Conservation (phyloP, 1,140 invertebrate species). For the Aphaenogaster rudis region DNA sequence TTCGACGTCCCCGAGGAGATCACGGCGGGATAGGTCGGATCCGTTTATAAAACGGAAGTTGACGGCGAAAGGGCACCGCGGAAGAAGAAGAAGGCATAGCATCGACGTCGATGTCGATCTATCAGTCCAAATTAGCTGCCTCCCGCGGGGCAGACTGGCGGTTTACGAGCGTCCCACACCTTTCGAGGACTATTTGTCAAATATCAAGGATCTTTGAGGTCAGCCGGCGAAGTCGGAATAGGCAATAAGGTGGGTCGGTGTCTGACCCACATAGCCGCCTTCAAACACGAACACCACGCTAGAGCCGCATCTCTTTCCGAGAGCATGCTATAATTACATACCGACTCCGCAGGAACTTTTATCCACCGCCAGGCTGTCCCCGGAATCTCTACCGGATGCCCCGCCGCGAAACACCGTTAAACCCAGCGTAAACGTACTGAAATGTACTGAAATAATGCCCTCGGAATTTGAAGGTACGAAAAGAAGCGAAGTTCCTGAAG, state of each 20-base stretch:
- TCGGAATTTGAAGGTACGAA: not conserved
- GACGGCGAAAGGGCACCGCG: not conserved
- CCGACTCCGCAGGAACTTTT: slow-evolving; percentile 40
- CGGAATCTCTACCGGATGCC: not conserved
- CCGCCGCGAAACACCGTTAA: not conserved
- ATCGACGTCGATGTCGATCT: slow-evolving; percentile 23
- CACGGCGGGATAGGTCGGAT: not conserved
- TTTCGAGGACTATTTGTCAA: slow-evolving; percentile 55
- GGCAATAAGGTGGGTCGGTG: slow-evolving; percentile 65
- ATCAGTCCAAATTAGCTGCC: slow-evolving; percentile 35
- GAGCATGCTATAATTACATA: slow-evolving; percentile 71
- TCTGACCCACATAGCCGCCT: slow-evolving; percentile 70
- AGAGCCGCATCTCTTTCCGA: slow-evolving; percentile 48
- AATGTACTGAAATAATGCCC: not conserved
- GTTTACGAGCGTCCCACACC: not conserved
- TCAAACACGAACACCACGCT: slow-evolving; percentile 46
- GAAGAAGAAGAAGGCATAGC: not conserved
- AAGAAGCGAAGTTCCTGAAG: not conserved
- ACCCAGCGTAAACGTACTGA: not conserved
- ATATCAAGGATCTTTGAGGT: slow-evolving; percentile 37
- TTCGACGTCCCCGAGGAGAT: not conserved
- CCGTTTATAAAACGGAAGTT: slow-evolving; percentile 46
- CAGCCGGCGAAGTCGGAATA: slow-evolving; percentile 22
- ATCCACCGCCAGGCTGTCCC: slow-evolving; percentile 37
- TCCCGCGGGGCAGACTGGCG: slow-evolving; percentile 24